Evolutionary conservation across 2,888 invertebrate species (phyloP).

Genomic region (Sturmia bella): DNA sequence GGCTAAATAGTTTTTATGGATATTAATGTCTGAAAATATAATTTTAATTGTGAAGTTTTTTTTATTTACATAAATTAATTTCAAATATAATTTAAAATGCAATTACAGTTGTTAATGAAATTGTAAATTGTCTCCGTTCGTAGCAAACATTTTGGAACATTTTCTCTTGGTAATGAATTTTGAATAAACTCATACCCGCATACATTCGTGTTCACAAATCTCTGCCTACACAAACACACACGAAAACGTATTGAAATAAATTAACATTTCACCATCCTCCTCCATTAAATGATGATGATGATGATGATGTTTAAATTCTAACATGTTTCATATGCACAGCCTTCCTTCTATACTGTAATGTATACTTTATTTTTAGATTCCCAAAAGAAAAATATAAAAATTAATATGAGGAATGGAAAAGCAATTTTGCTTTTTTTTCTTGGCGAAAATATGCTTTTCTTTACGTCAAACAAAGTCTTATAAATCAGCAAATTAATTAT

Average conservation of each 20-base stretch:
- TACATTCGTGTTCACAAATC: background rate
- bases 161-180: conserved; percentile 2
- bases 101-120: too few relatives aligned
- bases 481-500: conserved; percentile 62
- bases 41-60: too few relatives aligned
- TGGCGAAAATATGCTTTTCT: conserved; percentile 49
- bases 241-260: background rate
- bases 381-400: conserved; percentile 44
- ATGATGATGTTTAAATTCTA: conserved; percentile 24
- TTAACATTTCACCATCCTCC: conserved; percentile 3
- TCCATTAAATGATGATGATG: conserved; percentile 16
- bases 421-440: conserved; percentile 33
- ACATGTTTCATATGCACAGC: conserved; percentile 19
- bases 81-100: too few relatives aligned
- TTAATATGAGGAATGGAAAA: conserved; percentile 59
- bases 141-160: background rate
- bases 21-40: too few relatives aligned
- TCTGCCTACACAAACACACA: conserved; percentile 3
- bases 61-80: too few relatives aligned
- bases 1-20: too few relatives aligned
- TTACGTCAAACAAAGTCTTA: conserved; percentile 54
- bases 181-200: background rate
- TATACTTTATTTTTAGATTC: conserved; percentile 68
- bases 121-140: background rate
- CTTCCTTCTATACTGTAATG: conserved; percentile 62